phyloP scores from a whole-genome alignment of 2,888 invertebrate species.

The Cyaniris semiargus region DNA sequence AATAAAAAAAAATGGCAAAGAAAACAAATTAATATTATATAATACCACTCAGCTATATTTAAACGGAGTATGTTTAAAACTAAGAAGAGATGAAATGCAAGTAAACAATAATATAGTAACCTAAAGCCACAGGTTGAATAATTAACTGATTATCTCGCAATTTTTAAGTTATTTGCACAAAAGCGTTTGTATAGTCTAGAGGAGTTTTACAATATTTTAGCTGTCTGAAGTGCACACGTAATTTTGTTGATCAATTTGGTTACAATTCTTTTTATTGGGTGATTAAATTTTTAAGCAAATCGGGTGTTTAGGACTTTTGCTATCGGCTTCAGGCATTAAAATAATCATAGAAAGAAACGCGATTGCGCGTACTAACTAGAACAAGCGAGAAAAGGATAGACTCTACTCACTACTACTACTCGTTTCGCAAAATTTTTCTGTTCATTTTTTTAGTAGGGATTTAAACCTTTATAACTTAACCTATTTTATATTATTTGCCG shows the following conservation, averaged over 20 bases:
- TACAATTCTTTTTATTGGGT: background rate
- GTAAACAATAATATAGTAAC: background rate
- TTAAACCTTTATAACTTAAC: background rate
- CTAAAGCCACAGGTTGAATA: background rate
- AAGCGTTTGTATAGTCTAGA: background rate
- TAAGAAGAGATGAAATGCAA: constrained; percentile 5
- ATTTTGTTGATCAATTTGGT: background rate
- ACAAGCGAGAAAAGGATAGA: background rate
- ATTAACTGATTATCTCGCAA: background rate
- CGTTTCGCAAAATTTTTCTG: background rate
- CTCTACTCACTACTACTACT: background rate
- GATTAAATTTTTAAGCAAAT: background rate
- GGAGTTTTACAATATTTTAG: background rate
- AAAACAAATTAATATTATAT: background rate
- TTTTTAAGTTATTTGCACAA: background rate
- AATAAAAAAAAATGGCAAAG: too few relatives aligned
- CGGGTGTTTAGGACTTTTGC: background rate
- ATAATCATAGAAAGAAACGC: background rate
- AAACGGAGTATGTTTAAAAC: background rate
- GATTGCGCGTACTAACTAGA: background rate
- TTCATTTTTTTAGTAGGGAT: background rate
- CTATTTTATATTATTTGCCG: background rate
- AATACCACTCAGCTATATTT: background rate
- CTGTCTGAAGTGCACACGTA: background rate
- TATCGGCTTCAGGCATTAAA: background rate